Evolutionary conservation across 2,113 vertebrate species (phyloP), one percentile per base, ranked within the genome.

Genomic region (Suncus etruscus): DNA sequence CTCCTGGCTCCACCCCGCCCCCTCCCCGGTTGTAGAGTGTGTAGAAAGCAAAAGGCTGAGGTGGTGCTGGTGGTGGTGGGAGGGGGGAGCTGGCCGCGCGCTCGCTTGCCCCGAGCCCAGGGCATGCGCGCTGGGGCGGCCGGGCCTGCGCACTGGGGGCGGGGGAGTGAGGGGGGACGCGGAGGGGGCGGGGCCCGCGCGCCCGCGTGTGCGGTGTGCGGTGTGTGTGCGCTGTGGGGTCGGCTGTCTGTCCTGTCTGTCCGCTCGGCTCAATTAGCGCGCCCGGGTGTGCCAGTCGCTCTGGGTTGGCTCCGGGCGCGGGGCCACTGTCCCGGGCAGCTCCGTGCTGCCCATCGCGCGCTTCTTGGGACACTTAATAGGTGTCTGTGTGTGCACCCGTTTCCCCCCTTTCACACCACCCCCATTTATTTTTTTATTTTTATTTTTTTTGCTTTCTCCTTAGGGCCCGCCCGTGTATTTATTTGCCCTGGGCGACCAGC

Each of bases 121-220:
- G 97, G 97, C 97, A 97, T 97, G 97, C 97, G 97, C 97, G 96
- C 88, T 80, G 96, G 82, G 87, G 95, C 72, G 70, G 84, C 88
- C 77, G 94, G 94, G 94, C 82, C 95, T 96, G 96, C 95, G 87
- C 92, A 94, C 88, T 94, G 91, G 93, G 92, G 95, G 95, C 45
- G 94, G 91, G 32, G 91, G n/a, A n/a, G n/a, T n/a, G 50, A 88
- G 47, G 61, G 16, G 69, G 73, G 78, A 58, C 24, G 16, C 4
- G 18, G 70, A 1, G 31, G 31, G 3, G 7, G 18, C 7, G 8
- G 25, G n/a, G 73, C 1, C n/a, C 14, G 8, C 22, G 29, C 82
- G 48, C n/a, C n/a, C n/a, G n/a, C n/a, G 20, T 51, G 18, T 31
- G 2, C 29, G 31, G 3, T 4, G 20, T 3, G 9, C 22, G n/a